Percentiles rank a stretch among this genome's conserved stretches.
Conservation (phyloP, 2,113 vertebrate genomes). For the Hemicordylus capensis region DNA sequence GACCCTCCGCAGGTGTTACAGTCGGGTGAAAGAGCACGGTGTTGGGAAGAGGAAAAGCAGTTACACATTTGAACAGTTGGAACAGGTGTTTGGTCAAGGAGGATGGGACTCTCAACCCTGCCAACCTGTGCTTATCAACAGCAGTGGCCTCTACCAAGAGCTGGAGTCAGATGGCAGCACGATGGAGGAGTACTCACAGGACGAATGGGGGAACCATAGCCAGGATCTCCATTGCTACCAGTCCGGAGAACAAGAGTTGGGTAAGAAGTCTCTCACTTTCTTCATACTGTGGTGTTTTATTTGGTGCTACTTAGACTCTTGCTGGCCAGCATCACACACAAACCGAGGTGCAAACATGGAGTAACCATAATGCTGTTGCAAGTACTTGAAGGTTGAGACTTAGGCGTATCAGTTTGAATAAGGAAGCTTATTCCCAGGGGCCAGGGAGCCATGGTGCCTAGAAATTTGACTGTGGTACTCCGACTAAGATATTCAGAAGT, state of each 20-base stretch:
- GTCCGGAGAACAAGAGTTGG: slow-evolving; percentile 91
- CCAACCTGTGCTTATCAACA: slow-evolving; percentile 98
- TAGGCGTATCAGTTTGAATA: not conserved
- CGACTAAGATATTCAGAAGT: too few relatives aligned
- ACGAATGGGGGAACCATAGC: slow-evolving; percentile 96
- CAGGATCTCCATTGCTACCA: slow-evolving; percentile 94
- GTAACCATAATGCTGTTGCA: not conserved
- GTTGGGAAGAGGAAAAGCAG: slow-evolving; percentile 98
- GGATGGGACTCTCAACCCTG: slow-evolving; percentile 98
- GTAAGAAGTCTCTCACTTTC: slow-evolving; percentile 71
- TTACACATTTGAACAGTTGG: slow-evolving; percentile 98
- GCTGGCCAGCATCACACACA: not conserved
- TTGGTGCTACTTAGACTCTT: not conserved
- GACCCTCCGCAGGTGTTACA: slow-evolving; percentile 98
- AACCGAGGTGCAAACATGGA: not conserved
- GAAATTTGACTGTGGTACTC: too few relatives aligned
- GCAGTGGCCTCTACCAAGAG: slow-evolving; percentile 97
- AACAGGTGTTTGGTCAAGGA: slow-evolving; percentile 97
- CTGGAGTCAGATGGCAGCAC: slow-evolving; percentile 97
- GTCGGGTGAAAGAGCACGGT: slow-evolving; percentile 97
- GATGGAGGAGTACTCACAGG: slow-evolving; percentile 96
- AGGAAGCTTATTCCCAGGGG: too few relatives aligned
- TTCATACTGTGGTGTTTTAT: fast-evolving
- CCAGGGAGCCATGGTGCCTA: too few relatives aligned
- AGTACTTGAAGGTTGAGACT: not conserved